Conservation (phyloP, 1,140 invertebrate genomes). For the Portunus trituberculatus region DNA sequence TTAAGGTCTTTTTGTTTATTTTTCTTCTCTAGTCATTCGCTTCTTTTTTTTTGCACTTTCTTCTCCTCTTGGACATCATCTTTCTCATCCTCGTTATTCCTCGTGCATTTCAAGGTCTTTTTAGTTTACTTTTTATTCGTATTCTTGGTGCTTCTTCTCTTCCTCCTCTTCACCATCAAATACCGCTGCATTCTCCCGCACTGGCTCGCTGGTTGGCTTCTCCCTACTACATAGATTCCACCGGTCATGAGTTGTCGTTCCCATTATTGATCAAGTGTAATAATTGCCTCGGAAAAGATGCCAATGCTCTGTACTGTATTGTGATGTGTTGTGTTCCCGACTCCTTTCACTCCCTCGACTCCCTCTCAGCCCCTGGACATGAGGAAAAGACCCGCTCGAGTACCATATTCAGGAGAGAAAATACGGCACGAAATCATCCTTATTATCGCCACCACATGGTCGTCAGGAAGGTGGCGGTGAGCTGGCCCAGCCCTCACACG, state of each 20-base stretch:
- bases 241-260: background rate
- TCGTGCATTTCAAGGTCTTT: background rate
- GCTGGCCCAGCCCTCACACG: background rate
- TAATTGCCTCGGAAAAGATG: background rate
- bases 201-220: too few relatives aligned
- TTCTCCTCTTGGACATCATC: background rate
- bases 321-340: conserved; percentile 14
- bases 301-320: background rate
- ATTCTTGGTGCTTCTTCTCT: background rate
- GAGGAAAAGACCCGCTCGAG: background rate
- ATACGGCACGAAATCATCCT: background rate
- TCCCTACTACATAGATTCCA: too few relatives aligned
- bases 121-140: background rate
- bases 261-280: background rate
- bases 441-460: background rate
- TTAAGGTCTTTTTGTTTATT: background rate
- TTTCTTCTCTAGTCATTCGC: background rate
- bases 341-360: background rate
- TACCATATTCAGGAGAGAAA: conserved; percentile 15
- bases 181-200: background rate
- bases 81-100: background rate
- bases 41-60: background rate
- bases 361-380: background rate
- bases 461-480: background rate
- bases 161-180: background rate